These are phyloP conservation scores for Lophura nycthemera DNA, from an alignment of 2,113 vertebrate genomes.

Conservation along the genomic window DNA sequence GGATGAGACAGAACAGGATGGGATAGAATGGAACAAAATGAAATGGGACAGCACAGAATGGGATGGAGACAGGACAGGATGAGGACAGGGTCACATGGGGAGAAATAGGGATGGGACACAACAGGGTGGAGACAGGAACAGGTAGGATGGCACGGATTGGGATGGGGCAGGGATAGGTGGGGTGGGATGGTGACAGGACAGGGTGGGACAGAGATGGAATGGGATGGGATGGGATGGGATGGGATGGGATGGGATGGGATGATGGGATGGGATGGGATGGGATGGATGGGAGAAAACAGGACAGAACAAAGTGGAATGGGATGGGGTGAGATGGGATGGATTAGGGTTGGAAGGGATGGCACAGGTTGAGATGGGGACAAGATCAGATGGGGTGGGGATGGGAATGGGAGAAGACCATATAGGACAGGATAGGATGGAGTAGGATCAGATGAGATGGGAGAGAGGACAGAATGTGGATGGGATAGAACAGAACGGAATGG, in stretches of 20 bases:
- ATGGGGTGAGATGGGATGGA: not conserved
- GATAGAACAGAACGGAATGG: not conserved
- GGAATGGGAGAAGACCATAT: not conserved
- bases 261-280: not conserved
- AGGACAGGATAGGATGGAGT: not conserved
- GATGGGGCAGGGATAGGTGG: not conserved
- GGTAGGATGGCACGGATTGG: no score
- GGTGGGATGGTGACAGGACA: no score
- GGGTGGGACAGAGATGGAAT: no score
- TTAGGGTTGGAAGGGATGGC: no score
- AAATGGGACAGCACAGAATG: not conserved
- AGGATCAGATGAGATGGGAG: not conserved
- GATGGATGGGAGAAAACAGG: not conserved
- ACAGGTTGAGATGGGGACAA: not conserved
- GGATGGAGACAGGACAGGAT: no score
- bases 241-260: not conserved
- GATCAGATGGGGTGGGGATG: not conserved
- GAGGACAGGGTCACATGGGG: not conserved
- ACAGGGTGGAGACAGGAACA: no score
- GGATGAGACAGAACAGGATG: not conserved
- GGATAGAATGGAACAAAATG: no score
- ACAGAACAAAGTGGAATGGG: no score
- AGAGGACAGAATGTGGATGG: not conserved
- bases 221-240: no score
- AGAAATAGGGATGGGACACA: no score